Evolutionary conservation across 2,797 vertebrate species (phyloP).

Genomic region (Rallus crepitans): DNA sequence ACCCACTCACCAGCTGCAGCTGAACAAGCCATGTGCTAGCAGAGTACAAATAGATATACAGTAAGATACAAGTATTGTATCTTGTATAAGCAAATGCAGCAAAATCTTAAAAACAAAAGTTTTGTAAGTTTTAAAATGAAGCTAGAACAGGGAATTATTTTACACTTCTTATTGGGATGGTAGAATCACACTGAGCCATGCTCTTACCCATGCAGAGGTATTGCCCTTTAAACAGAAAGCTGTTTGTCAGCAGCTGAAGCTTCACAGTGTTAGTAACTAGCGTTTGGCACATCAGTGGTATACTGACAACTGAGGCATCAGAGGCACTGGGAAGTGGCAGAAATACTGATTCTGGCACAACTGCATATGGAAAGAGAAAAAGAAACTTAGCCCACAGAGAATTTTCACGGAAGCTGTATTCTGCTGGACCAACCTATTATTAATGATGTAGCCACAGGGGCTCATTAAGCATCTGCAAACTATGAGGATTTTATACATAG

Average conservation of each 20-base stretch:
- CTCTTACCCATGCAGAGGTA: neutral
- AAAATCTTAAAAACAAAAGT: neutral
- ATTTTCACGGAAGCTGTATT: neutral
- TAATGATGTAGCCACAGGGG: neutral
- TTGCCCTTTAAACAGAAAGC: neutral
- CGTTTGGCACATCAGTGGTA: neutral
- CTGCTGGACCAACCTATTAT: constrained; percentile 12
- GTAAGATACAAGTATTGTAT: neutral
- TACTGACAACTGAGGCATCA: neutral
- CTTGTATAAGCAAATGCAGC: neutral
- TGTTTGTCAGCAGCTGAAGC: neutral
- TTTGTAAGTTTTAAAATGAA: neutral
- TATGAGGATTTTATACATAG: neutral
- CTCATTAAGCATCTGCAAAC: constrained; percentile 32
- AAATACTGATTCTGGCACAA: constrained; percentile 30
- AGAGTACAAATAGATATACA: constrained; percentile 11
- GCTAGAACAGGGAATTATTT: neutral
- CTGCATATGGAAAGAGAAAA: neutral
- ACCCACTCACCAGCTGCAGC: constrained; percentile 68
- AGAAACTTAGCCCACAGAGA: neutral
- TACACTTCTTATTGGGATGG: neutral
- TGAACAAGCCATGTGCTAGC: constrained; percentile 40
- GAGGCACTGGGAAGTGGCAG: neutral
- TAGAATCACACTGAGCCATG: neutral
- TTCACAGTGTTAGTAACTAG: neutral